phyloP scores from a whole-genome alignment of 53 echinoderm and acorn worm genomes.

The Luidia sarsii region DNA sequence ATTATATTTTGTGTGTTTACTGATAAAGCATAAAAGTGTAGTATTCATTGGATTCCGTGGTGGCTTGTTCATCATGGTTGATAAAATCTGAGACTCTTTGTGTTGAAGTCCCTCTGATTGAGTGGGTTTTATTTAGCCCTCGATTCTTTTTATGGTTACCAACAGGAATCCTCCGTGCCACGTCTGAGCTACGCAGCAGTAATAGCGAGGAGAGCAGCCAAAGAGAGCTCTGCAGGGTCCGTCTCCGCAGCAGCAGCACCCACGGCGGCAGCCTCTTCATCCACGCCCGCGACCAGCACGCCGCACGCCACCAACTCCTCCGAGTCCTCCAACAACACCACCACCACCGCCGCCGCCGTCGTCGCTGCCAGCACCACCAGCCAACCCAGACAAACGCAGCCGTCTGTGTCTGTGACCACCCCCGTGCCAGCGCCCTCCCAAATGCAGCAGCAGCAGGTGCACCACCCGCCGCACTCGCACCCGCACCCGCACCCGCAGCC shows the following conservation, averaged over 20 bases:
- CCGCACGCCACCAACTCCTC: slow-evolving; percentile 6
- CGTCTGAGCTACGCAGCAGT: slow-evolving; percentile 91
- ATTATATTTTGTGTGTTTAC: too few relatives aligned
- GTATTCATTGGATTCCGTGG: too few relatives aligned
- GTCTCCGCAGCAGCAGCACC: slow-evolving; percentile 3
- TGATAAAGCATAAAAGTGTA: too few relatives aligned
- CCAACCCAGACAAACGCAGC: slow-evolving; percentile 58
- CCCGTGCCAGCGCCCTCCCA: not conserved
- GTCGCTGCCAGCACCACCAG: slow-evolving; percentile 6
- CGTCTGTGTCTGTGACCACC: slow-evolving; percentile 2
- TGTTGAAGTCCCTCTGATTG: too few relatives aligned
- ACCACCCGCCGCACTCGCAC: slow-evolving; percentile 6
- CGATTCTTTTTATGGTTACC: too few relatives aligned
- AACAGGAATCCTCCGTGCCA: slow-evolving; percentile 57
- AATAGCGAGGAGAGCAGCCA: slow-evolving; percentile 70
- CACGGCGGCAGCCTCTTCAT: not conserved
- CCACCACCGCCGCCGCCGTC: slow-evolving; percentile 4
- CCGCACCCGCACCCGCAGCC: slow-evolving; percentile 28
- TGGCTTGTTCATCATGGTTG: too few relatives aligned
- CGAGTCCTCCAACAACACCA: slow-evolving; percentile 2
- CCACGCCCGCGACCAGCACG: too few relatives aligned
- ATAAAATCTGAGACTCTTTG: too few relatives aligned
- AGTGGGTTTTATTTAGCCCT: not conserved
- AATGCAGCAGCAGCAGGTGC: not conserved
- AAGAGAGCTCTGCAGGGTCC: slow-evolving; percentile 57